These are phyloP conservation scores for Eutolmus rufibarbis DNA, from an alignment of 2,888 invertebrate genomes.

Conservation along the genomic window DNA sequence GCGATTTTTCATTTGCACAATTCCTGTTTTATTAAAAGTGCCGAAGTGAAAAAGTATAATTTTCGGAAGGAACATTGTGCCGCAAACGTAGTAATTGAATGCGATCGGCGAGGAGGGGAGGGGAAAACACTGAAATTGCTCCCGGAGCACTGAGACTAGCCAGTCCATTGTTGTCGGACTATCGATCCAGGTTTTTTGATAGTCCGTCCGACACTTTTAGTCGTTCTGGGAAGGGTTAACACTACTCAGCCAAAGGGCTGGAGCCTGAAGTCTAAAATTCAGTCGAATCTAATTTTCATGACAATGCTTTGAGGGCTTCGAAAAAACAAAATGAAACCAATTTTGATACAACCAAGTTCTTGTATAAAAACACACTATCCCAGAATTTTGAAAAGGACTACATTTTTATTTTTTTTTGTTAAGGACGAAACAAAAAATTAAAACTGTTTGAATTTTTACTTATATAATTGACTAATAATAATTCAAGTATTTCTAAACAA, in stretches of 20 bases:
- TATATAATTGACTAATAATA: no score
- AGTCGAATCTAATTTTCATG: not conserved
- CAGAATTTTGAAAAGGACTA: no score
- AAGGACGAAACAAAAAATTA: no score
- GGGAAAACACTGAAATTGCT: not conserved
- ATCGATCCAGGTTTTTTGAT: not conserved
- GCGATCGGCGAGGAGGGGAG: not conserved
- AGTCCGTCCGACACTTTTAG: not conserved
- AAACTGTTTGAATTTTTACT: no score
- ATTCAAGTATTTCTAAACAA: no score
- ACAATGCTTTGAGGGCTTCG: not conserved
- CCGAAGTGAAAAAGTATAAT: not conserved
- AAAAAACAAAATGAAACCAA: not conserved
- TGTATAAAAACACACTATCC: no score
- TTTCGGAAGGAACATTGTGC: not conserved
- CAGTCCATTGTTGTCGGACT: not conserved
- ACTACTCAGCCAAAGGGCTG: not conserved
- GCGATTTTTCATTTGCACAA: not conserved
- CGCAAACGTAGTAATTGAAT: not conserved
- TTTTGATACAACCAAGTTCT: not conserved
- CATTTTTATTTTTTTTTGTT: no score
- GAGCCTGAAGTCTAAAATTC: not conserved
- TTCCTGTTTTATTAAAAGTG: not conserved
- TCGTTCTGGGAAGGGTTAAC: not conserved
- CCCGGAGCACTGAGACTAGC: not conserved